phyloP scores from a whole-genome alignment of 2,888 invertebrate genomes.

The Heliconius erato region DNA sequence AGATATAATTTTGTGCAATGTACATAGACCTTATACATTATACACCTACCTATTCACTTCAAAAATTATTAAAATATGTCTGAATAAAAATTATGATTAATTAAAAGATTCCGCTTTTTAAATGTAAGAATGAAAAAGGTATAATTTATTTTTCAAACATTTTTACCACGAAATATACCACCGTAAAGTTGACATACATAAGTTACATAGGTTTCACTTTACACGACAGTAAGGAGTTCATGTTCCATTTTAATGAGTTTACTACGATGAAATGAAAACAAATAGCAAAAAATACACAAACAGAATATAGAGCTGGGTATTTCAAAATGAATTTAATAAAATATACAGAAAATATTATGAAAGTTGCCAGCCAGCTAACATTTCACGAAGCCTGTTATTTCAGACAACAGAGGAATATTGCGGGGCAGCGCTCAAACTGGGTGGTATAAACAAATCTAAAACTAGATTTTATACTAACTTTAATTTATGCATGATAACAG shows the following conservation, averaged over 20 bases:
- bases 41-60: too few species aligned
- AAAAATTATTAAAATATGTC: too few species aligned
- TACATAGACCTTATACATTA: too few species aligned
- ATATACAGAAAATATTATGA: slow-evolving; percentile 13
- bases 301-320: neutral
- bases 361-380: slow-evolving; percentile 9
- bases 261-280: slow-evolving; percentile 3
- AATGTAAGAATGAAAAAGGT: neutral
- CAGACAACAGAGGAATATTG: slow-evolving; percentile 37
- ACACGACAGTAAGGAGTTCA: neutral
- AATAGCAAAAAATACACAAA: slow-evolving; percentile 3
- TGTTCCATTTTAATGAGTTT: neutral
- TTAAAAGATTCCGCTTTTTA: too few species aligned
- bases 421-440: slow-evolving; percentile 28
- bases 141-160: neutral
- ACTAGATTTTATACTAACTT: slow-evolving; percentile 5
- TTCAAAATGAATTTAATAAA: slow-evolving; percentile 3
- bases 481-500: slow-evolving; percentile 6
- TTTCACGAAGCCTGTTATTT: slow-evolving; percentile 27
- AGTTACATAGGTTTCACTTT: neutral
- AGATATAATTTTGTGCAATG: too few species aligned
- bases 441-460: slow-evolving; percentile 27
- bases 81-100: too few species aligned
- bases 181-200: neutral
- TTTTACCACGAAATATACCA: neutral